These are phyloP conservation scores for Oopsacas minuta DNA, from an alignment of 37 sponge, comb jelly and placozoan genomes.

Conservation along the genomic window DNA sequence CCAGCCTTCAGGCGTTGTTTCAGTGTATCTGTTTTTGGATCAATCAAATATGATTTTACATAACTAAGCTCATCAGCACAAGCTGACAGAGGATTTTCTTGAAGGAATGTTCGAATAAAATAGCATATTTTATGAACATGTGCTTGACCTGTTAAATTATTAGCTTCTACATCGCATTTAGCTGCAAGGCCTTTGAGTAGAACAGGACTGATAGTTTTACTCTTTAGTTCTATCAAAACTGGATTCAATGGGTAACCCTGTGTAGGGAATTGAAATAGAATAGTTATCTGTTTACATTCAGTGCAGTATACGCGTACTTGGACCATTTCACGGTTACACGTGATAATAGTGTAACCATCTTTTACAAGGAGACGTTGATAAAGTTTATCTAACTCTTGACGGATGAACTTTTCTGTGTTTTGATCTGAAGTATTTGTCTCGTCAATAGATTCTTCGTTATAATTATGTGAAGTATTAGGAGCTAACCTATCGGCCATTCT, in stretches of 20 bases:
- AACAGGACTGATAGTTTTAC: conserved; percentile 54
- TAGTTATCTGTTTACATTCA: conserved; percentile 40
- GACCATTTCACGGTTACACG: background rate
- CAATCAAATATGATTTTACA: conserved; percentile 49
- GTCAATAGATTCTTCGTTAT: too few relatives aligned
- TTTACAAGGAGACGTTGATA: background rate
- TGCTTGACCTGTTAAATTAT: conserved; percentile 29
- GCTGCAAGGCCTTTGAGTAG: conserved; percentile 42
- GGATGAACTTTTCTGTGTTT: too few relatives aligned
- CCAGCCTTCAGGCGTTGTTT: background rate
- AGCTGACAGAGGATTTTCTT: conserved; percentile 68
- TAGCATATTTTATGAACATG: conserved; percentile 33
- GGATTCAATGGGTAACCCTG: conserved; percentile 43
- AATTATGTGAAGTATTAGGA: too few relatives aligned
- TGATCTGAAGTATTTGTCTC: too few relatives aligned
- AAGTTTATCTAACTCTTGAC: background rate
- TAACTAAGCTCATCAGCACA: conserved; percentile 72
- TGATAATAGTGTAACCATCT: background rate
- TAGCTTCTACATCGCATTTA: conserved; percentile 56
- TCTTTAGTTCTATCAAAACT: conserved; percentile 62
- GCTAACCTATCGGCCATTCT: too few relatives aligned
- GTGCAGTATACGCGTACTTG: conserved; percentile 19
- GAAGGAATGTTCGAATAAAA: conserved; percentile 27
- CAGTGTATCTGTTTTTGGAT: background rate
- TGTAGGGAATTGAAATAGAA: conserved; percentile 50